phyloP scores from a whole-genome alignment of 2,888 invertebrate genomes.

The Hirtodrosophila trivittata region DNA sequence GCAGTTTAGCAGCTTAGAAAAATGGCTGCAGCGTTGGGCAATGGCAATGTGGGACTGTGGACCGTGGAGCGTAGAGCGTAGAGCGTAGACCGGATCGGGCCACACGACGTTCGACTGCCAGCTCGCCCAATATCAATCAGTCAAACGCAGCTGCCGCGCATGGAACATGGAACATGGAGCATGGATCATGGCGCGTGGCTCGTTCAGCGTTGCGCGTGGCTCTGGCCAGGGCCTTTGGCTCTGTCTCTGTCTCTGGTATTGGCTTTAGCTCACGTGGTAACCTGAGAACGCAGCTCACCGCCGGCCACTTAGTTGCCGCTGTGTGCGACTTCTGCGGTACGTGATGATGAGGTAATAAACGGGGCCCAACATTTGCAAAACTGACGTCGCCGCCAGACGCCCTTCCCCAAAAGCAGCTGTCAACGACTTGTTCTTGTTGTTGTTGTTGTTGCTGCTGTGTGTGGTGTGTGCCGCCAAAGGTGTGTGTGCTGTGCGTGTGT shows the following conservation, averaged over 20 bases:
- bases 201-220: conserved; percentile 34
- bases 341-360: conserved; percentile 70
- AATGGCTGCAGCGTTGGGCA: conserved; percentile 20
- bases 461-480: conserved; percentile 5
- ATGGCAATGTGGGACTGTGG: conserved; percentile 35
- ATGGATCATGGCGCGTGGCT: background rate
- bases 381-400: conserved; percentile 25
- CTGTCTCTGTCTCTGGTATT: background rate
- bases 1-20: conserved; percentile 52
- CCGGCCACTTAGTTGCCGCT: conserved; percentile 29
- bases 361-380: conserved; percentile 48
- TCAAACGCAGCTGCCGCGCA: conserved; percentile 60
- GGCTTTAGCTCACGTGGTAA: conserved; percentile 52
- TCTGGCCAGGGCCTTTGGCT: conserved; percentile 9
- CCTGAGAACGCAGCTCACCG: conserved; percentile 36
- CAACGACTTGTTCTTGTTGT: conserved; percentile 25
- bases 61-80: conserved; percentile 8
- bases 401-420: conserved; percentile 64
- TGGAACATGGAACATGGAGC: too few relatives aligned
- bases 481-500: conserved; percentile 18
- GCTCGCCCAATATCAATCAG: conserved; percentile 74
- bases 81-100: conserved; percentile 5
- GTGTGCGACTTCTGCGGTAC: conserved; percentile 62
- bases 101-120: conserved; percentile 12
- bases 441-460: background rate